Percentiles rank a stretch among this genome's conserved stretches.
phyloP scores from a whole-genome alignment of 2,113 vertebrate genomes.

The Mixornis gularis region DNA sequence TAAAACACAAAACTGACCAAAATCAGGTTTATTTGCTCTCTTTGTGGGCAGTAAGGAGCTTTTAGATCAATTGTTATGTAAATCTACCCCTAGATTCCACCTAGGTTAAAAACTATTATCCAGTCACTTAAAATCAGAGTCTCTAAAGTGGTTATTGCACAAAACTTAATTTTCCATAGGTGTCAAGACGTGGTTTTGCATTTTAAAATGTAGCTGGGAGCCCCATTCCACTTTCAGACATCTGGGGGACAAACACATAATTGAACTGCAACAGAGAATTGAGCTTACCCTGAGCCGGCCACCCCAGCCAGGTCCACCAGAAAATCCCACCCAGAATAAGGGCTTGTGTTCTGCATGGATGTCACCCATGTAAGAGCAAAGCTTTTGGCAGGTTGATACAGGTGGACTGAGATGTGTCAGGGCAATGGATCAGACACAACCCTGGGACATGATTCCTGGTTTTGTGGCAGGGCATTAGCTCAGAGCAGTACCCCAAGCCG shows the following conservation, averaged over 20 bases:
- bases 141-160: not conserved
- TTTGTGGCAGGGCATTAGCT: not conserved
- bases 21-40: constrained; percentile 3
- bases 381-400: not conserved
- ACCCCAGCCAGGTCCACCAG: not conserved
- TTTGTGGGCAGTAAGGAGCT: not conserved
- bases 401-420: not conserved
- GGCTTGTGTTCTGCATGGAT: not conserved
- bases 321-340: not conserved
- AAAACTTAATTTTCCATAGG: not conserved
- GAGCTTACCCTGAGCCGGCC: not conserved
- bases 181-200: not conserved
- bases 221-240: not conserved
- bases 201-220: not conserved
- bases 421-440: rapidly evolving
- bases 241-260: not conserved
- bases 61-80: constrained; percentile 45
- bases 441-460: not conserved
- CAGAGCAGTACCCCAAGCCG: not conserved
- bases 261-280: not conserved
- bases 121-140: constrained; percentile 16
- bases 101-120: constrained; percentile 31
- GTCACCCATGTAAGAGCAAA: not conserved
- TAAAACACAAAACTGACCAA: constrained; percentile 13
- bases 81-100: constrained; percentile 23